Percentiles rank a stretch among this genome's conserved stretches.
Conservation (phyloP, 92 coral and sea anemone genomes). For the Heteractis magnifica region DNA sequence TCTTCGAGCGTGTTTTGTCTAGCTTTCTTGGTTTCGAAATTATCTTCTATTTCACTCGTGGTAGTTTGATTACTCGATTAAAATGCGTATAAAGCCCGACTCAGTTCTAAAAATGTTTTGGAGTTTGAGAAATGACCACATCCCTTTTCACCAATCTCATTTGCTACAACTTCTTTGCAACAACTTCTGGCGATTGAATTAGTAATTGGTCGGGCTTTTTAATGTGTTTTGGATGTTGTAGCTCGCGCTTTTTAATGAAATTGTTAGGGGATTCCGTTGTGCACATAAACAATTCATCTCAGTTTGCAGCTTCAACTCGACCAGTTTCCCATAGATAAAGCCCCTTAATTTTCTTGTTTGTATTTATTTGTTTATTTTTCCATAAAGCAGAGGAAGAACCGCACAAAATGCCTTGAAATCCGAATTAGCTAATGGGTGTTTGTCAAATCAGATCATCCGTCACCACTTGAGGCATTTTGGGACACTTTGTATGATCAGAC, state of each 20-base stretch:
- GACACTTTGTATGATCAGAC: neutral
- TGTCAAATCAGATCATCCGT: neutral
- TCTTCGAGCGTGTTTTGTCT: constrained; percentile 5
- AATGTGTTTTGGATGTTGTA: neutral
- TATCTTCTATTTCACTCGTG: neutral
- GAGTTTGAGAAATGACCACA: neutral
- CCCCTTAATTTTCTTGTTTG: neutral
- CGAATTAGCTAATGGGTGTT: neutral
- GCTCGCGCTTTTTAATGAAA: neutral
- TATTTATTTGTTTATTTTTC: neutral
- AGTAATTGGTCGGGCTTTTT: neutral
- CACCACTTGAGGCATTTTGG: neutral
- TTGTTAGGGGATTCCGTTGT: constrained; percentile 6
- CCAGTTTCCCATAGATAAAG: neutral
- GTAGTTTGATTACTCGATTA: neutral
- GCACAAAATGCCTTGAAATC: neutral
- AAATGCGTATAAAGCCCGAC: neutral
- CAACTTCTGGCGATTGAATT: neutral
- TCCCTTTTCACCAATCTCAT: neutral
- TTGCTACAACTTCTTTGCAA: neutral
- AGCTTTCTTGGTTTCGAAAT: neutral
- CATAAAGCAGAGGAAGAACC: neutral
- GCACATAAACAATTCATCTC: constrained; percentile 1
- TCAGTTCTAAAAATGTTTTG: neutral
- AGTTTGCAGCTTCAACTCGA: neutral